Evolutionary conservation across 2,888 invertebrate genomes (phyloP), one percentile per base, ranked within the genome.

Genomic region (Beris chalybata): DNA sequence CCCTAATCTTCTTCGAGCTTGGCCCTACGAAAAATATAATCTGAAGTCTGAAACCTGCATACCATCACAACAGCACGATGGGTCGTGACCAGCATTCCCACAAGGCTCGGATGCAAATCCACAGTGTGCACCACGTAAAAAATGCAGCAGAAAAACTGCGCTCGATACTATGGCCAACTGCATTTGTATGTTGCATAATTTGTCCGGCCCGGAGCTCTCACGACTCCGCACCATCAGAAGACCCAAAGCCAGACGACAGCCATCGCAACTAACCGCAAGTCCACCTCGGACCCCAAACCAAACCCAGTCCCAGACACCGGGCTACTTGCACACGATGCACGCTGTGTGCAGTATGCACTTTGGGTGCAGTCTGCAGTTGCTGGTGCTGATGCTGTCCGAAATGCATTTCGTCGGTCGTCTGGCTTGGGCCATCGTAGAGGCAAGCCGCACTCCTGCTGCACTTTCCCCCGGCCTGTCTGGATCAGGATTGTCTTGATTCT

Each of bases 41-140:
- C 9, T 9, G 1, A 38, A 38, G 38, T 38, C 38, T 38, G 38
- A 4, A 38, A 9, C 9, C 7, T 9, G 38, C 38, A 38, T 4
- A 38, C 38, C 38, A 38, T 7, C 38, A 38, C 22, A 22, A 22
- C 22, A 38, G 1, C 38, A 38, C 38, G 9, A 38, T 61, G 61
- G 61, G 61, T 61, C 61, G 61, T 61, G 61, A 61, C 61, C 43
- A 52, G 50, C 52, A 50, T 52, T 50, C 50, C 61, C 61, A 50
- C 61, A 52, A 43, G 29, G 47, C 48, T 47, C 61, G 50, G 61
- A 61, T 61, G 61, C 61, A 50, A 61, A 61, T 61, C 52, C 52
- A 61, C 52, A 38, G 22, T 22, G 22, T 22, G 38, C 38, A 61
- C n/a, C 38, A 52, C 38, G 38, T 12, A 61, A 52, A 61, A 15